A percentile compares a stretch with the other conserved stretches of the same genome.
Conservation (phyloP, 2,113 vertebrate species). For the Rana temporaria region DNA sequence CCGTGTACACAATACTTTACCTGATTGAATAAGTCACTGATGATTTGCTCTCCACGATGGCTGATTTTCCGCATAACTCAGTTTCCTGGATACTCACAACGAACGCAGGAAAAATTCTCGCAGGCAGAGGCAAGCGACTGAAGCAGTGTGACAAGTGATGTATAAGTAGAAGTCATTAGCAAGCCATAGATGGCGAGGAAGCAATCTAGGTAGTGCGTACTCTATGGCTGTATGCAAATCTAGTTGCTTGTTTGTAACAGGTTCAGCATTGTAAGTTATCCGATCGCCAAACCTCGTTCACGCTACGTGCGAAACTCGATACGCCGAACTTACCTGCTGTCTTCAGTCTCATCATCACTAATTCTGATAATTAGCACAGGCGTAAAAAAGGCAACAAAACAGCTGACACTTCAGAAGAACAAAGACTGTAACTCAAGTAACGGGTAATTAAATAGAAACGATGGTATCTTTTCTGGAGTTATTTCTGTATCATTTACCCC, state of each 20-base stretch:
- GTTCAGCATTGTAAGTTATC: no score
- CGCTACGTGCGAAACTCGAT: no score
- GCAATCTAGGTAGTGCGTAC: neutral
- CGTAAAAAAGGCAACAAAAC: no score
- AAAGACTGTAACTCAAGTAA: no score
- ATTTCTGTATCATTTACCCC: no score
- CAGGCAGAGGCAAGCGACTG: conserved; percentile 8
- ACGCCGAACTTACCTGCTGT: no score
- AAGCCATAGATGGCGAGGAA: neutral
- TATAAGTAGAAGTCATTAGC: conserved; percentile 17
- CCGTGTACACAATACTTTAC: neutral
- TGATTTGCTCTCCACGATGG: conserved; percentile 17
- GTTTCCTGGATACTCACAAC: conserved; percentile 45
- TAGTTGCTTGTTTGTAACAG: neutral
- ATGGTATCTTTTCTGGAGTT: no score
- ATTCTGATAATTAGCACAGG: no score
- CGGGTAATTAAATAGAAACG: no score
- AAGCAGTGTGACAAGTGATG: conserved; percentile 37
- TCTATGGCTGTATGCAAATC: neutral
- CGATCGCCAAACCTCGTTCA: no score
- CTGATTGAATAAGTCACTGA: conserved; percentile 24
- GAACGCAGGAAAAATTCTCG: neutral
- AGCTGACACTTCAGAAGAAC: no score
- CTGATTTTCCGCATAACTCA: neutral
- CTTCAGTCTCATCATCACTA: no score